Percentiles rank a stretch among this genome's conserved stretches.
Conservation (phyloP, 23 tunicate species). For the Styela plicata region DNA sequence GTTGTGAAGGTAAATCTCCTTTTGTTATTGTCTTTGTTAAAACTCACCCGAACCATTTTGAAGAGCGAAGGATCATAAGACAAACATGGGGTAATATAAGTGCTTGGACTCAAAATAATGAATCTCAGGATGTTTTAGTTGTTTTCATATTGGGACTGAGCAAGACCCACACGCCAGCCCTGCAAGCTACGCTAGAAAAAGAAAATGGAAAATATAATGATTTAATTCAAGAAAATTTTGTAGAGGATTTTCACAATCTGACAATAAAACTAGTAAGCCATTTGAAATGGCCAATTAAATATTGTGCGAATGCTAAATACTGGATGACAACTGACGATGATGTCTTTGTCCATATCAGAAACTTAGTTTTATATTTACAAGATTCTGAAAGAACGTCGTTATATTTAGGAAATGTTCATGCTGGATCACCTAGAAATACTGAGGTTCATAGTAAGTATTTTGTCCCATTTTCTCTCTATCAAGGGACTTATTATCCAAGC, state of each 20-base stretch:
- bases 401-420: constrained; percentile 41
- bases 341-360: constrained; percentile 44
- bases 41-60: constrained; percentile 37
- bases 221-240: constrained; percentile 46
- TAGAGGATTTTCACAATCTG: constrained; percentile 59
- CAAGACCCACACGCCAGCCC: neutral
- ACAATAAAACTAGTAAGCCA: constrained; percentile 58
- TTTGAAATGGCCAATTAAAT: constrained; percentile 49
- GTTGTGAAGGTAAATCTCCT: constrained; percentile 20
- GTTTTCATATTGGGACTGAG: constrained; percentile 40
- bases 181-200: neutral
- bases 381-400: neutral
- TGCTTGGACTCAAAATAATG: neutral
- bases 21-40: constrained; percentile 55
- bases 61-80: constrained; percentile 42
- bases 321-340: constrained; percentile 81
- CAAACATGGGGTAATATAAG: constrained; percentile 53
- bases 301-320: constrained; percentile 44
- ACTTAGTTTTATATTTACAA: constrained; percentile 27
- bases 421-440: constrained; percentile 40
- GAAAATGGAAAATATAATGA: constrained; percentile 41
- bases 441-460: constrained; percentile 37
- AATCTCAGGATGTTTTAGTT: constrained; percentile 15
- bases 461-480: constrained; percentile 36
- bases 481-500: constrained; percentile 59